phyloP scores from a whole-genome alignment of 2,797 vertebrate species.

The Anguilla megastoma region DNA sequence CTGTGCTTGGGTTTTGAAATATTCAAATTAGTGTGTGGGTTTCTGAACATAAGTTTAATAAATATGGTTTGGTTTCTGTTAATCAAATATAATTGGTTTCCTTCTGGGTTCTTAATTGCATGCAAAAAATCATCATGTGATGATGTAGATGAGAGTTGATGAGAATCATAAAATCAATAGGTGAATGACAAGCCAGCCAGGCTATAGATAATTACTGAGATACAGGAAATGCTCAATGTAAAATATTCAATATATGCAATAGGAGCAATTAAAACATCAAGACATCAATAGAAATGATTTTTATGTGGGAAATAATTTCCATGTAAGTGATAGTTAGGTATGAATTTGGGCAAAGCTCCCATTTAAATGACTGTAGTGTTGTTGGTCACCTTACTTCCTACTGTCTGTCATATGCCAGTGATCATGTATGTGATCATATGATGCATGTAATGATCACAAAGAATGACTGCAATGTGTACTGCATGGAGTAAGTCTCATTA shows the following conservation, averaged over 20 bases:
- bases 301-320: background rate
- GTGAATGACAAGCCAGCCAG: background rate
- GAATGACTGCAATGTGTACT: background rate
- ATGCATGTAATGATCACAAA: background rate
- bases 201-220: background rate
- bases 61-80: background rate
- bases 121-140: background rate
- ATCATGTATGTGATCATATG: background rate
- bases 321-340: background rate
- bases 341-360: background rate
- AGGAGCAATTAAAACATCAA: background rate
- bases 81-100: background rate
- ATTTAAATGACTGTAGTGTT: background rate
- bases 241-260: background rate
- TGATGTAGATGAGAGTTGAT: background rate
- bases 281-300: background rate
- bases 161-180: background rate
- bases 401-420: background rate
- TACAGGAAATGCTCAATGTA: background rate
- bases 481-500: background rate
- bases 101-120: background rate
- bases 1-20: conserved; percentile 1
- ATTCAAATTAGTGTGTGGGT: background rate
- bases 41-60: background rate
- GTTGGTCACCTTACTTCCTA: background rate